Evolutionary conservation across 2,888 invertebrate species (phyloP).

Genomic region (Gandaritis pyraliata): DNA sequence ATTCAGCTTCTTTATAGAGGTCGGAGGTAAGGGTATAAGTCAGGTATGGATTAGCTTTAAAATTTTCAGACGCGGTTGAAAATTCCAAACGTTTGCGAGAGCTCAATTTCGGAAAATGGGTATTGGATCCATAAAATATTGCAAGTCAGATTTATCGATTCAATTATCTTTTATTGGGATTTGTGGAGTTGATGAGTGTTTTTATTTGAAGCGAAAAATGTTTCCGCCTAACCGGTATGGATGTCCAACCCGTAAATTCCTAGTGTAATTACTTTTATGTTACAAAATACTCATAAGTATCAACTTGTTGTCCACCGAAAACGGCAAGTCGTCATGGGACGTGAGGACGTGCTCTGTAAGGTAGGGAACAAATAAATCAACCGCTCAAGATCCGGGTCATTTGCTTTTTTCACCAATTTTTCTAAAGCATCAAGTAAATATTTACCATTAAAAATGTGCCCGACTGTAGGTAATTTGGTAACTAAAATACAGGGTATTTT

Average conservation of each 20-base stretch:
- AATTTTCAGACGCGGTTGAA: constrained; percentile 25
- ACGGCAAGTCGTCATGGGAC: too few relatives aligned
- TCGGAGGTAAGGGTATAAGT: constrained; percentile 44
- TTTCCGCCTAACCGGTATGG: background rate
- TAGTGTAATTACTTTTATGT: too few relatives aligned
- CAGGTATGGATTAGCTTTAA: constrained; percentile 33
- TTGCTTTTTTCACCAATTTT: too few relatives aligned
- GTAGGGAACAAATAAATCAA: too few relatives aligned
- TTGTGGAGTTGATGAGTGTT: constrained; percentile 1
- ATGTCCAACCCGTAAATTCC: background rate
- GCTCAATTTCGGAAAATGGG: constrained; percentile 16
- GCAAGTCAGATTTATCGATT: constrained; percentile 21
- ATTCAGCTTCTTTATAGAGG: constrained; percentile 48
- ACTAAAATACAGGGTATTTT: too few relatives aligned
- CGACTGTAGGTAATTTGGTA: too few relatives aligned
- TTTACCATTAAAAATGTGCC: too few relatives aligned
- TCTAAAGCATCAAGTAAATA: too few relatives aligned
- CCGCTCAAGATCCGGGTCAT: too few relatives aligned
- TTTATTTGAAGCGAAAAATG: constrained; percentile 1
- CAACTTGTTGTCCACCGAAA: too few relatives aligned
- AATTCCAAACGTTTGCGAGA: constrained; percentile 16
- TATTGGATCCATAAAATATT: constrained; percentile 20
- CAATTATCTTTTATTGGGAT: constrained; percentile 12
- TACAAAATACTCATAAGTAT: too few relatives aligned
- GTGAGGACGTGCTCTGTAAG: too few relatives aligned